phyloP scores from a whole-genome alignment of 2,797 vertebrate genomes.

The Phoeniculus purpureus region DNA sequence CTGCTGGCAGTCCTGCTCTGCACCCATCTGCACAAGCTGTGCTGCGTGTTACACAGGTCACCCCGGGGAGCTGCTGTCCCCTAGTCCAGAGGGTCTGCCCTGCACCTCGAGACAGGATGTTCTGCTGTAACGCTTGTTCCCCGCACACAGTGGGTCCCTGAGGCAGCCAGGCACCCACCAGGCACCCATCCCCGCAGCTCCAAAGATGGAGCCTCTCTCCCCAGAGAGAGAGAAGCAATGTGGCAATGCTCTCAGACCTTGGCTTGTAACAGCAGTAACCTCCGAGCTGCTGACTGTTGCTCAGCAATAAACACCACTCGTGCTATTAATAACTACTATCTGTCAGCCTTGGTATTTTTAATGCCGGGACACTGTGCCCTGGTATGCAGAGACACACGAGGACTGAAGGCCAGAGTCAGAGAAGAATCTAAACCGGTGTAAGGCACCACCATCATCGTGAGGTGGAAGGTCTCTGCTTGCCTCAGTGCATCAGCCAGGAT shows the following conservation, averaged over 20 bases:
- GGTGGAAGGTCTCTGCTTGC: not conserved
- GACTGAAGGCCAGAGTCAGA: slow-evolving; percentile 59
- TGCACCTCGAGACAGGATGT: not conserved
- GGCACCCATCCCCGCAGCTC: not conserved
- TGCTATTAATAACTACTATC: slow-evolving; percentile 79
- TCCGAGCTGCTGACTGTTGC: slow-evolving; percentile 74
- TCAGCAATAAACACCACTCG: slow-evolving; percentile 76
- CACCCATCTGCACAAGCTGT: not conserved
- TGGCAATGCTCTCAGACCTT: slow-evolving; percentile 64
- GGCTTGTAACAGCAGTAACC: slow-evolving; percentile 69
- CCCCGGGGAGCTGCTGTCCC: fast-evolving
- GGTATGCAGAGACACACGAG: slow-evolving; percentile 28
- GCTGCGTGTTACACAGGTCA: fast-evolving
- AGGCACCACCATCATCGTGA: not conserved
- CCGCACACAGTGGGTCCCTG: fast-evolving
- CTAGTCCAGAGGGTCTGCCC: not conserved
- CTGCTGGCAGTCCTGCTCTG: not conserved
- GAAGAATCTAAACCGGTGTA: not conserved
- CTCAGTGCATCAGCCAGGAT: not conserved
- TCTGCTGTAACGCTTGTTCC: not conserved
- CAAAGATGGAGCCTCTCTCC: slow-evolving; percentile 16
- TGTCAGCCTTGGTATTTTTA: slow-evolving; percentile 74
- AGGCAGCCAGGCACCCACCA: not conserved
- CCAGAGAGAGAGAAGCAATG: slow-evolving; percentile 39
- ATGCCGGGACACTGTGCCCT: slow-evolving; percentile 65